phyloP scores from a whole-genome alignment of 2,888 invertebrate genomes.

The Amphipoea oculea region DNA sequence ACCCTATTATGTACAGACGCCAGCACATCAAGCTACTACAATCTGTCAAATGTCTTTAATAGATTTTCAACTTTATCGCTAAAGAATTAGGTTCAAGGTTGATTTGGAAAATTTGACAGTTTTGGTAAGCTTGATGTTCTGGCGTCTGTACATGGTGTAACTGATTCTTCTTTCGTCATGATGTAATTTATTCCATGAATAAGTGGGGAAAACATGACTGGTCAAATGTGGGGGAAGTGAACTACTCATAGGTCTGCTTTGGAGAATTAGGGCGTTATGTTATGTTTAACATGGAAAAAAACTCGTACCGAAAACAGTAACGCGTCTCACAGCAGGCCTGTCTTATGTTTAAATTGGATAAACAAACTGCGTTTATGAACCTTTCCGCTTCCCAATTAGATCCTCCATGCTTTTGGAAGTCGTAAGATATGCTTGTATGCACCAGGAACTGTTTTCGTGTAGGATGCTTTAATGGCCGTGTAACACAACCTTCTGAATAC shows the following conservation, averaged over 20 bases:
- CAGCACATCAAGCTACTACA: too few species aligned
- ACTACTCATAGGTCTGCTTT: too few species aligned
- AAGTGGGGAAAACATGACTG: neutral
- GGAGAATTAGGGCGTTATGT: neutral
- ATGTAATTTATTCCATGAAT: neutral
- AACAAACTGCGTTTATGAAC: slow-evolving; percentile 42
- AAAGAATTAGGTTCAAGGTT: too few species aligned
- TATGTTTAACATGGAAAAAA: slow-evolving; percentile 3
- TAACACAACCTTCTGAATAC: slow-evolving; percentile 19
- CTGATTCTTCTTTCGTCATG: neutral
- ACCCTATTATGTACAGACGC: neutral
- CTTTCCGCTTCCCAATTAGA: slow-evolving; percentile 57
- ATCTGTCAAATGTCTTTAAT: too few species aligned
- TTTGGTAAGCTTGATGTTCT: too few species aligned
- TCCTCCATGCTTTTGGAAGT: slow-evolving; percentile 32
- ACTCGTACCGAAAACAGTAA: slow-evolving; percentile 7
- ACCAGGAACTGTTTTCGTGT: slow-evolving; percentile 31
- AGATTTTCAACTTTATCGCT: too few species aligned
- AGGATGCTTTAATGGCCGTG: slow-evolving; percentile 28
- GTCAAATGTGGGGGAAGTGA: neutral
- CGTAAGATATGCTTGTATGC: slow-evolving; percentile 42
- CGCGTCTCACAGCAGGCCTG: slow-evolving; percentile 13
- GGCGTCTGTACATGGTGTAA: neutral
- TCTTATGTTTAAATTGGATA: slow-evolving; percentile 44
- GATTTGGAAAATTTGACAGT: too few species aligned